Base-by-base conservation (phyloP, 2,113 vertebrate genomes). In the Charina bottae region DNA sequence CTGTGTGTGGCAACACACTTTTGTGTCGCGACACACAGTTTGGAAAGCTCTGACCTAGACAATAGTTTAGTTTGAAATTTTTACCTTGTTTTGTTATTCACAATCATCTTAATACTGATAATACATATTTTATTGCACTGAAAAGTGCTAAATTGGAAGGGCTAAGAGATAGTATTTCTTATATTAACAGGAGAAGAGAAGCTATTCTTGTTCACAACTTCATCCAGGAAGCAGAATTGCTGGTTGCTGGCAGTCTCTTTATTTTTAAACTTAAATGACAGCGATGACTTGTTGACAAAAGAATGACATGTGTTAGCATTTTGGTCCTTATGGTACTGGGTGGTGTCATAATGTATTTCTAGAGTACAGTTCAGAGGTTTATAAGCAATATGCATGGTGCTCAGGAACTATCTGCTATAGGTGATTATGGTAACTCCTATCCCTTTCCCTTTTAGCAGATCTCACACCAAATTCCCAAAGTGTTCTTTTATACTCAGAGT, bases 181-280 rank as follows among this genome's bases (percentile, higher is more conserved):
- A 60, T 11, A n/a, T 54, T 89, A 26, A 59, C 89, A 33, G 24
- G 26, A 55, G 15, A 85, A 46, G 26, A 60, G 49, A 90, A 60
- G 33, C 17, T 60, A 46, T 60, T 60, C 24, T 49, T 62, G 56
- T 11, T 49, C 78, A 60, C 33, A 56, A 46, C 78, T 24, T 42
- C 83, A 49, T 9, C 89, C 46, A 59, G 64, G 55, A 90, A 60
- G 56, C 55, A 49, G 56, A 90, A 33, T 91, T 60, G 54, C 60
- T 87, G 23, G n/a, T 91, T 49, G 13, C 8, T 87, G 85, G 19
- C 49, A 64, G 46, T 42, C n/a, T 49, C 90, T 91, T 56, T 86
- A 68, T 91, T 68, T 86, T 64, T 85, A 91, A 86, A 91, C 49
- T 54, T 85, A 62, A 55, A 17, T 86, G 84, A 86, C 59, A 68